Evolutionary conservation across 92 coral and sea anemone genomes (phyloP).

Genomic region (Heteractis magnifica): DNA sequence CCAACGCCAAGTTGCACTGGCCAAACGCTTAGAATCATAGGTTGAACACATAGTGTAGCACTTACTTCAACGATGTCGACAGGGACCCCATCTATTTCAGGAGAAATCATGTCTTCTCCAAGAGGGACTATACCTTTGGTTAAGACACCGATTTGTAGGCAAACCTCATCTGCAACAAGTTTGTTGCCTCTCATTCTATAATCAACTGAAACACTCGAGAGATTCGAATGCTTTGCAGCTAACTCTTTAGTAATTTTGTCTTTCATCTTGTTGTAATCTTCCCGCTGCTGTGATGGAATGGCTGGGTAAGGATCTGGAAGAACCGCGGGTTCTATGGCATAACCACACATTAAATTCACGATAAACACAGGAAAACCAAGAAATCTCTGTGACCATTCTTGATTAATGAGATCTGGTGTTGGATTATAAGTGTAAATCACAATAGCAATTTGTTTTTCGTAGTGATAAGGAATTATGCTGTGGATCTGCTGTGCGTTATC

Average conservation of each 20-base stretch:
- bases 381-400: background rate
- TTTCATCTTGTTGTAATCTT: background rate
- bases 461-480: background rate
- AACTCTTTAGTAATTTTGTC: background rate
- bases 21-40: background rate
- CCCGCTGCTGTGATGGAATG: no score
- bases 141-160: background rate
- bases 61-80: background rate
- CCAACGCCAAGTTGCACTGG: no score
- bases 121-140: constrained; percentile 2
- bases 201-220: background rate
- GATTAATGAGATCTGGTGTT: background rate
- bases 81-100: background rate
- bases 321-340: background rate
- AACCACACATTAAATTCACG: background rate
- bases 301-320: no score
- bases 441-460: background rate
- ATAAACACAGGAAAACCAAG: background rate
- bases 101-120: background rate
- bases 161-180: background rate
- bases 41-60: background rate
- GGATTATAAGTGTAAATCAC: background rate
- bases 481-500: background rate
- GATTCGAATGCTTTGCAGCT: no score
- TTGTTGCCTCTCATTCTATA: background rate